Base-by-base conservation (phyloP, 2,113 vertebrate genomes). In the Thalassoma bifasciatum region DNA sequence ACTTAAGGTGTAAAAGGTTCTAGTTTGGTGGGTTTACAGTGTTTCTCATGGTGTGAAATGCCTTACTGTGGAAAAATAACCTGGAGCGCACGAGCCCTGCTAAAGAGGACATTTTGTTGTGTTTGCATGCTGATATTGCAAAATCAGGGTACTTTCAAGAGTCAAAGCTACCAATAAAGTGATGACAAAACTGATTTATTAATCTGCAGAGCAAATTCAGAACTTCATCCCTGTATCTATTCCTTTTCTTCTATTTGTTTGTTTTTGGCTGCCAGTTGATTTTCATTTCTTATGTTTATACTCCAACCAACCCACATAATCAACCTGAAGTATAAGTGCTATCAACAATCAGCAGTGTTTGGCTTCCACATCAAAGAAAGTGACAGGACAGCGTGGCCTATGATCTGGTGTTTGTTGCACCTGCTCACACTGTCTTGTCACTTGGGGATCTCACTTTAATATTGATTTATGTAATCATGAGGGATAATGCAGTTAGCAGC, bases 101-200 rank as follows among this genome's bases (percentile, higher is more conserved):
- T 47, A 4, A 60, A n/a, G 10, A 23, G 71, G 75, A 79, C 71
- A 26, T 44, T 40, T 69, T 46, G 50, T 57, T 34, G 26, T 57
- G 16, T 54, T 54, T 17, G 17, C 10, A 10, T 52, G 37, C 49
- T 66, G 47, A 61, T 56, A 1, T 14, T 12, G 12, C 4, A 53
- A 23, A 53, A 26, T 5, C 42, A 4, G 1, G 7, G 12, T 38
- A 34, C 13, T 38, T 54, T 21, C 36, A n/a, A 4, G 23, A 11
- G 16, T 21, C 22, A 6, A 10, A 57, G 49, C 8, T 21, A 36
- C 11, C 16, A 59, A 17, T 13, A 46, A 65, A 17, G n/a, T 59
- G 21, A 66, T 10, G 8, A 21, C 3, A 44, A 50, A 57, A 1
- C 36, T 10, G 23, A 5, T 11, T 40, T 16, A 12, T 17, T 26